phyloP scores from a whole-genome alignment of 2,797 vertebrate species.

The Chloroceryle amazona region DNA sequence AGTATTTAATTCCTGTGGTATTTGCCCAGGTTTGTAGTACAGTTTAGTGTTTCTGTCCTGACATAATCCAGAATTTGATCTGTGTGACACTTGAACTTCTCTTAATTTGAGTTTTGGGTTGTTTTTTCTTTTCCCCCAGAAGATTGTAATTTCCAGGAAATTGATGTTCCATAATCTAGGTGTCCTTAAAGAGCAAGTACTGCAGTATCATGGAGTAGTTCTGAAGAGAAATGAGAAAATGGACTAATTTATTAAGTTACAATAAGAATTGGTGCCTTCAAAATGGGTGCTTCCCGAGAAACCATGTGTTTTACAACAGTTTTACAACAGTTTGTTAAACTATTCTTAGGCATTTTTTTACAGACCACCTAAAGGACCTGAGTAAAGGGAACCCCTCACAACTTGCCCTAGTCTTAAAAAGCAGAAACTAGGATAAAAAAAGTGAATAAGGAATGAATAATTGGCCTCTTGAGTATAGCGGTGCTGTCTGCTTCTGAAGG shows the following conservation, averaged over 20 bases:
- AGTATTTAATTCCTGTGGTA: neutral
- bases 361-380: neutral
- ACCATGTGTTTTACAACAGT: neutral
- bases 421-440: constrained; percentile 35
- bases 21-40: neutral
- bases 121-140: too few species aligned
- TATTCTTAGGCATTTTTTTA: neutral
- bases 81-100: neutral
- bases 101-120: neutral
- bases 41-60: neutral
- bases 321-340: neutral
- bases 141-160: neutral
- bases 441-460: constrained; percentile 61
- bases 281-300: neutral
- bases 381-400: neutral
- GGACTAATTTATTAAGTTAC: neutral
- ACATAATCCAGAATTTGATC: neutral
- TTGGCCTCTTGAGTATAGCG: constrained; percentile 74
- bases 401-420: neutral
- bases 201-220: neutral
- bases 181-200: neutral
- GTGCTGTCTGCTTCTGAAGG: constrained; percentile 68
- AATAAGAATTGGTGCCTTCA: neutral
- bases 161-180: neutral
- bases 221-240: neutral